A percentile compares a stretch with the other conserved stretches of the same genome.
These are phyloP conservation scores for Lampris incognitus DNA, from an alignment of 2,113 vertebrate species.

Conservation along the genomic window DNA sequence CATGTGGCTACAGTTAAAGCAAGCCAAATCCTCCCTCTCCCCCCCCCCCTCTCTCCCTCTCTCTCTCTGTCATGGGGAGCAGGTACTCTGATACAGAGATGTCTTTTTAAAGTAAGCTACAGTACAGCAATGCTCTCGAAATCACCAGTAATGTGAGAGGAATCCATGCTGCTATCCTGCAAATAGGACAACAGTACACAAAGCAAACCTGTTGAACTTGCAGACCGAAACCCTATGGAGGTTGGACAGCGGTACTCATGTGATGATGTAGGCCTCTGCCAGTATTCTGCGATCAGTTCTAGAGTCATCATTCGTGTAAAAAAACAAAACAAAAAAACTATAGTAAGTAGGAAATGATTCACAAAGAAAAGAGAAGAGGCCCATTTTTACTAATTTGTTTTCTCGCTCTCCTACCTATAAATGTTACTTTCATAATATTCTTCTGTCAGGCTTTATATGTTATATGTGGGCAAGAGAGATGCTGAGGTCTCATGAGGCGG, in stretches of 20 bases:
- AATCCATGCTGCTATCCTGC: slow-evolving; percentile 25
- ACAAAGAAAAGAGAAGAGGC: no score
- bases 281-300: slow-evolving; percentile 13
- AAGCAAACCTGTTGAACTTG: neutral
- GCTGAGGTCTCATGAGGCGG: slow-evolving; percentile 56
- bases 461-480: slow-evolving; percentile 14
- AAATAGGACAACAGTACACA: slow-evolving; percentile 18
- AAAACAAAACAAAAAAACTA: slow-evolving; percentile 22
- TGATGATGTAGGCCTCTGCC: neutral
- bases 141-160: neutral
- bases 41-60: no score
- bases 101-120: slow-evolving; percentile 4
- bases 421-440: no score
- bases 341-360: slow-evolving; percentile 28
- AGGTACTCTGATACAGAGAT: neutral
- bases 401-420: no score
- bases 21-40: slow-evolving; percentile 39
- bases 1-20: slow-evolving; percentile 35
- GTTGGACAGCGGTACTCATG: neutral
- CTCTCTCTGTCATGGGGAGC: slow-evolving; percentile 39
- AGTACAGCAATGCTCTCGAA: slow-evolving; percentile 16
- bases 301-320: slow-evolving; percentile 21
- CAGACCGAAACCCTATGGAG: slow-evolving; percentile 4
- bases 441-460: no score
- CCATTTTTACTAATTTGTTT: no score